These are phyloP conservation scores for Scaptomyza pallida DNA, from an alignment of 1,140 invertebrate species.

Conservation along the genomic window DNA sequence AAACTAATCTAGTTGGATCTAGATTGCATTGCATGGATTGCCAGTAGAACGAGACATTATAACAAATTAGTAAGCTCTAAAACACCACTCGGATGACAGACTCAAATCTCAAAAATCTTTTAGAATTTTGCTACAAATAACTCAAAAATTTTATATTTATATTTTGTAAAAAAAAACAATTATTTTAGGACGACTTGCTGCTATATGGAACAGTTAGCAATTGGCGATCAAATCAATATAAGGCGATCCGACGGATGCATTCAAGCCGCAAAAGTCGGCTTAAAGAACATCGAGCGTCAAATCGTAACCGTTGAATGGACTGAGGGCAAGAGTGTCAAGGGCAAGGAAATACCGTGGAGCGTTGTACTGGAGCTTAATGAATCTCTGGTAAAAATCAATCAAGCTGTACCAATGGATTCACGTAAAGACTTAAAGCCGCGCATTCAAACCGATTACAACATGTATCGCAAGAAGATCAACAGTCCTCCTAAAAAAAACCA, in stretches of 20 bases:
- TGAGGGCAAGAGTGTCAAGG: conserved; percentile 98
- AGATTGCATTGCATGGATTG: conserved; percentile 22
- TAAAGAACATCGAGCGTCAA: conserved; percentile 91
- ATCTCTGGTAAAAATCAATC: conserved; percentile 7
- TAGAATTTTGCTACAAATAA: neutral
- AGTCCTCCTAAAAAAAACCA: conserved; percentile 15
- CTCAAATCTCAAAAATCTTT: conserved; percentile 1
- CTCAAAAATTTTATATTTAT: neutral
- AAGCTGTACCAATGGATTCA: too few species aligned
- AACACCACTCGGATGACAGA: conserved; percentile 21
- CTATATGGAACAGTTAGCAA: conserved; percentile 84
- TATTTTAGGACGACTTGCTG: neutral
- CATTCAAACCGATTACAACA: neutral
- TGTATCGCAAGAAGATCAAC: conserved; percentile 27
- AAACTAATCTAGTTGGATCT: neutral
- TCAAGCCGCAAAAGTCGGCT: conserved; percentile 96
- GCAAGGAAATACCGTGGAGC: conserved; percentile 98
- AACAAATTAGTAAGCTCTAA: neutral
- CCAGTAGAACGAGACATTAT: neutral
- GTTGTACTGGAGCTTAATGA: conserved; percentile 93
- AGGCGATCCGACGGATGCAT: conserved; percentile 96
- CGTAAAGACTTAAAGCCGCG: neutral
- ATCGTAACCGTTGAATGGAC: conserved; percentile 99
- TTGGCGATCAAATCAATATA: conserved; percentile 94
- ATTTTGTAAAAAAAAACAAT: too few species aligned